Evolutionary conservation across 2,113 vertebrate genomes (phyloP).

Genomic region (Mungos mungo): DNA sequence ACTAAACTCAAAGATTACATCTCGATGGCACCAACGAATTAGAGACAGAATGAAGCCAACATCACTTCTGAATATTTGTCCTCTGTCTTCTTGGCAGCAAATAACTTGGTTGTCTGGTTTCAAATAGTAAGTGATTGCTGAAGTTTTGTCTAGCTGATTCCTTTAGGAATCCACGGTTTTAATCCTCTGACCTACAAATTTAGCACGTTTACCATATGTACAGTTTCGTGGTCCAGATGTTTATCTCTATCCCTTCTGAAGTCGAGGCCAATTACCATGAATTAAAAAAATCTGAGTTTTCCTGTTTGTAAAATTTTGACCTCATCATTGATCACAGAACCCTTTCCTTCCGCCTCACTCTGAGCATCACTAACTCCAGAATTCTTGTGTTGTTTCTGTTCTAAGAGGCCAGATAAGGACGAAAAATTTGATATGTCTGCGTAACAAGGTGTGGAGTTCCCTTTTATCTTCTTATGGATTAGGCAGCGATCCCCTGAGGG

Average conservation of each 20-base stretch:
- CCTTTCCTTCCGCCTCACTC: not conserved
- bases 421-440: not conserved
- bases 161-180: not conserved
- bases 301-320: not conserved
- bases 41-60: not conserved
- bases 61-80: not conserved
- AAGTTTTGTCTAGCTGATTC: not conserved
- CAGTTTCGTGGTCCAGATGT: not conserved
- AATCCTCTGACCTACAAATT: not conserved
- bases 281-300: slow-evolving; percentile 13
- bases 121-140: not conserved
- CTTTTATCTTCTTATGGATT: not conserved
- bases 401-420: not conserved
- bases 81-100: slow-evolving; percentile 9
- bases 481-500: not conserved
- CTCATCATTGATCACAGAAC: not conserved
- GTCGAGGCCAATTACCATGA: not conserved
- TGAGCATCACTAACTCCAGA: not conserved
- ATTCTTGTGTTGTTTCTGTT: not conserved
- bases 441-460: not conserved
- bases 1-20: slow-evolving; percentile 53
- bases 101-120: not conserved
- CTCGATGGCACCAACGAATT: not conserved
- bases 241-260: slow-evolving; percentile 5
- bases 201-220: not conserved